phyloP scores from a whole-genome alignment of 2,113 vertebrate genomes.

The Elaphurus davidianus region DNA sequence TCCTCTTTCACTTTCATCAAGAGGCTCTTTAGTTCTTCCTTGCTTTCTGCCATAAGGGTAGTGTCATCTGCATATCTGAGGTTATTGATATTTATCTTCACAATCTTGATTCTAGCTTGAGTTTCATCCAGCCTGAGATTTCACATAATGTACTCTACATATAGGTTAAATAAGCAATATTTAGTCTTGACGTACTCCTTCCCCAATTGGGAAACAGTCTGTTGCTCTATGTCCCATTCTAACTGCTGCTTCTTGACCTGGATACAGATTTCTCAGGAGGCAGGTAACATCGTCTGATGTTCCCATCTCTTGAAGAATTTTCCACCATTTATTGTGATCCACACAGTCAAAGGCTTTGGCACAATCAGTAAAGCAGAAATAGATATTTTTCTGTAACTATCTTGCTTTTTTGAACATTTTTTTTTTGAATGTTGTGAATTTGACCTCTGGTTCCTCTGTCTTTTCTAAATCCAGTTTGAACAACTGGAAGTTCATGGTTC shows the following conservation, averaged over 20 bases:
- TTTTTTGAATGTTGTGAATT: neutral
- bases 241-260: neutral
- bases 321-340: neutral
- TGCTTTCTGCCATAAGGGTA: neutral
- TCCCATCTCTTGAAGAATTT: neutral
- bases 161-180: neutral
- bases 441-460: neutral
- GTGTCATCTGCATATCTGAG: neutral
- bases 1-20: neutral
- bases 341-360: neutral
- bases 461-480: neutral
- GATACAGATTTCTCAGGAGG: neutral
- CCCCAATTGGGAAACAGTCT: neutral
- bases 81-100: neutral
- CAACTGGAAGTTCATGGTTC: neutral
- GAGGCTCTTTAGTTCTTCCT: neutral
- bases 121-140: neutral
- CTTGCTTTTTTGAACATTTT: neutral
- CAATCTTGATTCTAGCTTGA: neutral
- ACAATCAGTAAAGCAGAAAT: neutral
- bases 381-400: neutral
- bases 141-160: rapidly evolving
- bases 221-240: neutral
- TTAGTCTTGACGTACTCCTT: neutral
- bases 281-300: neutral